phyloP scores from a whole-genome alignment of 2,888 invertebrate genomes.

The Yponomeuta sedellus region DNA sequence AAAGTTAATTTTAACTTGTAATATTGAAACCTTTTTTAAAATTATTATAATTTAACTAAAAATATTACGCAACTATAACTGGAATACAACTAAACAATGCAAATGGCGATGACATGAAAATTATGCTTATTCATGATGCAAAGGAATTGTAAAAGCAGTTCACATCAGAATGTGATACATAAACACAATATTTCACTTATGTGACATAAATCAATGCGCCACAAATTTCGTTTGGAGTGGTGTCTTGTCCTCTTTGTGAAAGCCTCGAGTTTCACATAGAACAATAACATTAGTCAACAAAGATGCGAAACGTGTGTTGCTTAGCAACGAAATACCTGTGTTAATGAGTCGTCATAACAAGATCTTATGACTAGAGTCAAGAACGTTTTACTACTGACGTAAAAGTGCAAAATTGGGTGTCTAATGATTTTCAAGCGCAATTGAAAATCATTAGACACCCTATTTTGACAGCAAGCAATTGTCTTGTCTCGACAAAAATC shows the following conservation, averaged over 20 bases:
- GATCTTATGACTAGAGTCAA: not conserved
- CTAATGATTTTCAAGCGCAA: not conserved
- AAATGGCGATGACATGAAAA: not conserved
- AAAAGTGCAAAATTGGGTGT: not conserved
- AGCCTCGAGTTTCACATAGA: conserved; percentile 8
- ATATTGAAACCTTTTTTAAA: too few relatives aligned
- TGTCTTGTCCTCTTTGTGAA: not conserved
- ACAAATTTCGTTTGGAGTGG: not conserved
- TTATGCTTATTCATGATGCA: not conserved
- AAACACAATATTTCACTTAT: not conserved
- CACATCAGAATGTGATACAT: not conserved
- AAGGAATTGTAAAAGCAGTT: not conserved
- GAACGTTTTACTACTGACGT: too few relatives aligned
- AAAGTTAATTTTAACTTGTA: too few relatives aligned
- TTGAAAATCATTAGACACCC: too few relatives aligned
- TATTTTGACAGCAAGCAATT: too few relatives aligned
- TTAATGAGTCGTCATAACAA: not conserved
- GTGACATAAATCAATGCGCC: not conserved
- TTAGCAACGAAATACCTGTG: not conserved
- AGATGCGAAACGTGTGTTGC: not conserved
- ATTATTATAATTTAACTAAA: too few relatives aligned
- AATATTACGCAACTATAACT: too few relatives aligned
- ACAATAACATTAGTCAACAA: conserved; percentile 8
- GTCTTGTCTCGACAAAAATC: not conserved
- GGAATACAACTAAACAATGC: not conserved